Evolutionary conservation across 53 echinoderm and acorn worm genomes (phyloP), one percentile per base, ranked within the genome.

Genomic region (Hippasteria phrygiana): DNA sequence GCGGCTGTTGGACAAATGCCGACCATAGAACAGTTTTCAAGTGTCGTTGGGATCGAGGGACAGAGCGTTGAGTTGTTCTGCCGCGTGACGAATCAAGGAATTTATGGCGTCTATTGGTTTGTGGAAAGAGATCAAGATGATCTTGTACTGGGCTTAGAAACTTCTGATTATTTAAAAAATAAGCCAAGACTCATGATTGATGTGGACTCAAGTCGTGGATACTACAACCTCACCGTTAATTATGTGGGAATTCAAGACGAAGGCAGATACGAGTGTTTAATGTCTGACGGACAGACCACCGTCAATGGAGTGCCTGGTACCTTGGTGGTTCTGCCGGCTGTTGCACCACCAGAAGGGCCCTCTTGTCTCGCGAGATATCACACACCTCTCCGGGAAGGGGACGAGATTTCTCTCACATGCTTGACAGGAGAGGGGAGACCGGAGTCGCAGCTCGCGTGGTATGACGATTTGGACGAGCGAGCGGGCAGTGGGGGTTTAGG

Each of bases 181-280:
- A 43, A 70, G 41, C 70, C 28, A 32, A 85, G 55, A 50, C 53
- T 70, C 31, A 0, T 33, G 22, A 29, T 85, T 47, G 71, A 69
- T n/a, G 54, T 37, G 8, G 85, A 85, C 37, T 18, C 14, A 3
- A 34, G 26, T 10, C 31, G 16, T n/a, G 85, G 85, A 22, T 85
- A 50, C 24, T 37, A 69, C n/a, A 85, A 85, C 26, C 85, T 85
- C 24, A 85, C 70, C 33, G 12, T 85, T 7, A 46, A 5, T 14
- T 8, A 43, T 29, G 16, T 85, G 53, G 22, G 0, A 16, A 9
- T 26, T 22, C 4, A 34, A 4, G 85, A 85, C 32, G 71, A 32
- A 1, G 85, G 85, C 33, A 31, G 3, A 29, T 85, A 85, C 85
- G 70, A 85, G n/a, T 85, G 85, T n/a, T 33, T 85, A 3, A 11